A percentile compares a stretch with the other conserved stretches of the same genome.
These are phyloP conservation scores for Zoanthus solanderi DNA, from an alignment of 92 coral and sea anemone genomes.

Conservation along the genomic window DNA sequence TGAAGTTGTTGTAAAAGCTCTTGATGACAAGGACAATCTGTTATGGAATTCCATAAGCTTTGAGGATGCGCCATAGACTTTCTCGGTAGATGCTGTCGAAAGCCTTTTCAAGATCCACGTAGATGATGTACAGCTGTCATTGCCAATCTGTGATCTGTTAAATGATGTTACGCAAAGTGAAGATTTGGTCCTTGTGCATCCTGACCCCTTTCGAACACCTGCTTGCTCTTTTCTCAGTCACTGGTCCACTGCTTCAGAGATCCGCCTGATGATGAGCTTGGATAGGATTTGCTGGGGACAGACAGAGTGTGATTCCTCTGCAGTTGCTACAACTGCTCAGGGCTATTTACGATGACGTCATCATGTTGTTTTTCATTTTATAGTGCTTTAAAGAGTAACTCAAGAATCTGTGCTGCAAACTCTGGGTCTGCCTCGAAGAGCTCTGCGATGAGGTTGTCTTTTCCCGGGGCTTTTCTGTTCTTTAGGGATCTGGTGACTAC, in stretches of 20 bases:
- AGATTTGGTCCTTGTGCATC: slow-evolving; percentile 8
- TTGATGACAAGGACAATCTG: slow-evolving; percentile 19
- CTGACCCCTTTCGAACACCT: neutral
- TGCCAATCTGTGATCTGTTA: neutral
- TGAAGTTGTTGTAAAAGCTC: slow-evolving; percentile 37
- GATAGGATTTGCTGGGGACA: neutral
- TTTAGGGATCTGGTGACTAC: too few relatives aligned
- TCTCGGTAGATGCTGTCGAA: too few relatives aligned
- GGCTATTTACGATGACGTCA: neutral
- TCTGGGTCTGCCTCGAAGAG: too few relatives aligned
- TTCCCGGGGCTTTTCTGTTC: too few relatives aligned
- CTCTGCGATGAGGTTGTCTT: too few relatives aligned
- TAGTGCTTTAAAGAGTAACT: too few relatives aligned
- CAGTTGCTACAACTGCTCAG: neutral
- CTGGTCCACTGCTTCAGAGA: too few relatives aligned
- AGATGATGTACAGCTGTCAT: neutral
- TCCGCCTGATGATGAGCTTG: neutral
- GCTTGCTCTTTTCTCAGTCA: neutral
- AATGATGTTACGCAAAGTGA: slow-evolving; percentile 29
- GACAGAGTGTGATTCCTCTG: neutral
- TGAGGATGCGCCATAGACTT: too few relatives aligned
- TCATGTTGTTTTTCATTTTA: too few relatives aligned
- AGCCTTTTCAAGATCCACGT: too few relatives aligned
- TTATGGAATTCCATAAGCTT: too few relatives aligned
- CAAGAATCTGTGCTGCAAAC: too few relatives aligned